These are phyloP conservation scores for Lepidurus apus DNA, from an alignment of 1,140 invertebrate species.

Conservation along the genomic window DNA sequence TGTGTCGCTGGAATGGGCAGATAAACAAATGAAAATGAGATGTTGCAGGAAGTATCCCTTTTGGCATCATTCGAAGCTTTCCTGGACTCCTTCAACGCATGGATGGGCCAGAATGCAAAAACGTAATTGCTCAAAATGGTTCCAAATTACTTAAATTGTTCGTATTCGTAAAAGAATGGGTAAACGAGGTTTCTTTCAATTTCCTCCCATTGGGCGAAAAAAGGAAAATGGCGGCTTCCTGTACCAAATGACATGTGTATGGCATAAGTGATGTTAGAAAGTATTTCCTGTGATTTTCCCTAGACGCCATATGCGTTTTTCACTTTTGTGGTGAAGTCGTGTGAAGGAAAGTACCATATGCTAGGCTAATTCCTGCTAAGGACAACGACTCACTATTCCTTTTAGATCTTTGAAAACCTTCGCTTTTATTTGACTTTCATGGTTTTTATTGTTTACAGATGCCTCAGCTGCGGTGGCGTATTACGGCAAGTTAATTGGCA, in stretches of 20 bases:
- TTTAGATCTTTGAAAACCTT: too few species aligned
- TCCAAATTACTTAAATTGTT: too few species aligned
- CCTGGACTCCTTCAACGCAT: too few species aligned
- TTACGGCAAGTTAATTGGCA: slow-evolving; percentile 70
- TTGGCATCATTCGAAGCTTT: too few species aligned
- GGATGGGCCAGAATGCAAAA: too few species aligned
- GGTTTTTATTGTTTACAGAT: neutral
- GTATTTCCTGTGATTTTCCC: neutral
- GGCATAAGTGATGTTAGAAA: neutral
- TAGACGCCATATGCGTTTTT: neutral
- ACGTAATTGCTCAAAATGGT: too few species aligned
- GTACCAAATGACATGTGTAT: neutral
- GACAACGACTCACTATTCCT: neutral
- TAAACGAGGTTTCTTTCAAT: too few species aligned
- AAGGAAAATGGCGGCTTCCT: neutral
- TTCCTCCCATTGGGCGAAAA: neutral
- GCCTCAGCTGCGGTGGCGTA: slow-evolving; percentile 47
- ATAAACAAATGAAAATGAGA: too few species aligned
- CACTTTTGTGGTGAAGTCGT: neutral
- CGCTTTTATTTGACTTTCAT: too few species aligned
- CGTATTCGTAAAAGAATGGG: too few species aligned
- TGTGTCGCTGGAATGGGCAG: too few species aligned
- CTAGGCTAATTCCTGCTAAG: neutral
- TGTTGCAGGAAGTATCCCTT: too few species aligned
- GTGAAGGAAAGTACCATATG: neutral